Evolutionary conservation across 2,797 vertebrate species (phyloP).

Genomic region (Knipowitschia caucasica): DNA sequence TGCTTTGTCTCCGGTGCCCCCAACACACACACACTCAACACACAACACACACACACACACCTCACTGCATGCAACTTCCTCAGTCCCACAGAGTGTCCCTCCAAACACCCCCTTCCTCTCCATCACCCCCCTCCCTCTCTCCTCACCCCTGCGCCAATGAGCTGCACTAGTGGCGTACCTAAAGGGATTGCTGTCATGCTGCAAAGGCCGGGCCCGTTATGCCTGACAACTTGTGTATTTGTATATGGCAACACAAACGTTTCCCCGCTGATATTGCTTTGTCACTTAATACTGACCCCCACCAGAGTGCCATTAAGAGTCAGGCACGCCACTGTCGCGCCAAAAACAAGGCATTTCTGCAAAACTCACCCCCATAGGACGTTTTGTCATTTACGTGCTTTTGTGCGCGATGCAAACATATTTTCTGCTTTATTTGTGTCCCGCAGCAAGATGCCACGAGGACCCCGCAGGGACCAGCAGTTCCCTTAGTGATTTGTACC

Average conservation of each 20-base stretch:
- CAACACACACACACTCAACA: too few relatives aligned
- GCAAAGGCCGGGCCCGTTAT: slow-evolving; percentile 71
- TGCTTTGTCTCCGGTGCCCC: slow-evolving; percentile 70
- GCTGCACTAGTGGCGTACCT: slow-evolving; percentile 66
- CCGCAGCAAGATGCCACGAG: slow-evolving; percentile 56
- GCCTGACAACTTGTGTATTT: slow-evolving; percentile 78
- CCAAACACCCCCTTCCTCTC: background rate
- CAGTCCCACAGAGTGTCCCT: slow-evolving; percentile 40
- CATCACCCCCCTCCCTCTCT: slow-evolving; percentile 43
- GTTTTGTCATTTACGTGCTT: slow-evolving; percentile 66
- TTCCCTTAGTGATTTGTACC: slow-evolving; percentile 38
- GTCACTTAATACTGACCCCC: slow-evolving; percentile 72
- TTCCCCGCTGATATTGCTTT: slow-evolving; percentile 72
- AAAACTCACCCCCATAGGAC: slow-evolving; percentile 57
- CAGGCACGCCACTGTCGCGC: slow-evolving; percentile 44
- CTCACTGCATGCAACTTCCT: slow-evolving; percentile 74
- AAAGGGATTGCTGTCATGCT: slow-evolving; percentile 75
- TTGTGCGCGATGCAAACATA: slow-evolving; percentile 69
- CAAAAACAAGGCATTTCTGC: slow-evolving; percentile 56
- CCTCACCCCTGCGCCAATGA: slow-evolving; percentile 64
- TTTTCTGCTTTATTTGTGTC: slow-evolving; percentile 72
- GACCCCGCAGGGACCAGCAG: slow-evolving; percentile 37
- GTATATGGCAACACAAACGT: slow-evolving; percentile 67
- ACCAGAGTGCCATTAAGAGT: slow-evolving; percentile 58
- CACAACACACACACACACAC: too few relatives aligned